Evolutionary conservation across 1,140 invertebrate species (phyloP).

Genomic region (Batillaria attramentaria): DNA sequence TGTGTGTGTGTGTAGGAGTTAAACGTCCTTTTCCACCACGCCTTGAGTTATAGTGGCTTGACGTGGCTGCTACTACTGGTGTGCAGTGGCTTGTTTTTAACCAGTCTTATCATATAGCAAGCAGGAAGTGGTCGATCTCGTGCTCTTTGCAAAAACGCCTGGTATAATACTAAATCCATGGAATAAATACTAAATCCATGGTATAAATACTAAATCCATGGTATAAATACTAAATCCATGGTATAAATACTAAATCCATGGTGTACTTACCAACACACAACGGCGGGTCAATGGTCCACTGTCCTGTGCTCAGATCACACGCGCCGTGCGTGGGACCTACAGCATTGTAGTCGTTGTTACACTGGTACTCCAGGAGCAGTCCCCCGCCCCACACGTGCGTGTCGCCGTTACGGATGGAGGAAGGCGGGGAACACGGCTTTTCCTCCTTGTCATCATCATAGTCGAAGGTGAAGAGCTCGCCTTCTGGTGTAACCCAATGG

Average conservation of each 20-base stretch:
- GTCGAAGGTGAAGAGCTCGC: not conserved
- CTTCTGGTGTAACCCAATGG: too few relatives aligned
- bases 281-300: slow-evolving; percentile 55
- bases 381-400: slow-evolving; percentile 52
- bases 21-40: too few relatives aligned
- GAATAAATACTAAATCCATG: not conserved
- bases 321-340: slow-evolving; percentile 52
- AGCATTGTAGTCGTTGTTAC: slow-evolving; percentile 45
- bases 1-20: too few relatives aligned
- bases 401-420: slow-evolving; percentile 40
- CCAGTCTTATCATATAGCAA: too few relatives aligned
- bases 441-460: slow-evolving; percentile 27
- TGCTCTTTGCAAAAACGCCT: not conserved
- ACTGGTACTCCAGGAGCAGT: slow-evolving; percentile 52
- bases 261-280: slow-evolving; percentile 56
- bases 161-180: not conserved
- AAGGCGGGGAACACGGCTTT: slow-evolving; percentile 41
- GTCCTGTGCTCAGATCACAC: slow-evolving; percentile 45
- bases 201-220: not conserved
- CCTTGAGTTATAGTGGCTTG: too few relatives aligned
- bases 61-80: too few relatives aligned
- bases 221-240: not conserved
- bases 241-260: too few relatives aligned
- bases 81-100: too few relatives aligned
- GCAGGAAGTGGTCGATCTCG: too few relatives aligned